Conservation (phyloP, 2,797 vertebrate genomes). For the Schizothorax lantsangensis region DNA sequence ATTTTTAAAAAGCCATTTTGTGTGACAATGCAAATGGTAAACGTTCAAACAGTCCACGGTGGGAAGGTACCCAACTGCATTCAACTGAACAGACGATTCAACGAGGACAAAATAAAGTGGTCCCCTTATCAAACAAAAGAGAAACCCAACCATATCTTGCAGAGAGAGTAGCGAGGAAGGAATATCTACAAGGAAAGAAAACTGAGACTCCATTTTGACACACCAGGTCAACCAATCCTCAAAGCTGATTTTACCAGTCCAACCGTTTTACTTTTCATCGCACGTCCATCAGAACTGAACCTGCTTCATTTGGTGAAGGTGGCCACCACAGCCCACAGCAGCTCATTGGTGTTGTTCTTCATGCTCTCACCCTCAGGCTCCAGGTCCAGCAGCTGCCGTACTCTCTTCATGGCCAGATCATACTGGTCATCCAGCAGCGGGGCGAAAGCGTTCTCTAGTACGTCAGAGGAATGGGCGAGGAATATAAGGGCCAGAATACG, state of each 20-base stretch:
- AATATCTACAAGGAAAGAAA: constrained; percentile 62
- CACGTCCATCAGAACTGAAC: not conserved
- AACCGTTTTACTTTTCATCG: constrained; percentile 46
- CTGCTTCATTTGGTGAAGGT: constrained; percentile 92
- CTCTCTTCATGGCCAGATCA: constrained; percentile 95
- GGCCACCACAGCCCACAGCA: constrained; percentile 94
- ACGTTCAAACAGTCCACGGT: constrained; percentile 26
- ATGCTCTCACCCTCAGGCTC: constrained; percentile 93
- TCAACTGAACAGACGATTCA: constrained; percentile 37
- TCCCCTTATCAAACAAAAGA: constrained; percentile 54
- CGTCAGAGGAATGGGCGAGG: constrained; percentile 93
- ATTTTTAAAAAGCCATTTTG: not conserved
- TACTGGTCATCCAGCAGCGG: constrained; percentile 95
- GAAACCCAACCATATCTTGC: constrained; percentile 52
- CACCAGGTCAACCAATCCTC: constrained; percentile 36
- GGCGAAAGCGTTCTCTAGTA: constrained; percentile 95
- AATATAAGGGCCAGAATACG: constrained; percentile 93
- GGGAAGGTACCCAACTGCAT: constrained; percentile 20
- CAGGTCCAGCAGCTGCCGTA: constrained; percentile 92
- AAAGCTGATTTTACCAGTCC: constrained; percentile 46
- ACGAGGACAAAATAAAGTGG: constrained; percentile 35
- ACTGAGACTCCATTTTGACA: constrained; percentile 52
- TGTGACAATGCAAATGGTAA: constrained; percentile 23
- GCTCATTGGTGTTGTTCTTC: constrained; percentile 89
- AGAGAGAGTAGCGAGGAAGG: constrained; percentile 35